A percentile compares a stretch with the other conserved stretches of the same genome.
Conservation (phyloP, 2,113 vertebrate genomes). For the Aegithalos caudatus region DNA sequence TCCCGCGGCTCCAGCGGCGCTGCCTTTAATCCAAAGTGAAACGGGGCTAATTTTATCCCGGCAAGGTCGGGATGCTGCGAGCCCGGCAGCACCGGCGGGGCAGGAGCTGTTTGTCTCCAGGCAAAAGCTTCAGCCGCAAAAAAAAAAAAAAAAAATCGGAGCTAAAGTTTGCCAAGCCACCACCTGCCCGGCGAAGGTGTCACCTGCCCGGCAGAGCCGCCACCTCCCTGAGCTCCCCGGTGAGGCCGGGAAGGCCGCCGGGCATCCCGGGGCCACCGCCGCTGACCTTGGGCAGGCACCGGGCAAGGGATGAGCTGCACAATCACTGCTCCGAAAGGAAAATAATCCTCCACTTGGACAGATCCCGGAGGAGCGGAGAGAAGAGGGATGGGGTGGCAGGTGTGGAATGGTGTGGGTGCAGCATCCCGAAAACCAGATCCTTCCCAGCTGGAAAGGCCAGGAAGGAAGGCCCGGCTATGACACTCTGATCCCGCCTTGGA, state of each 20-base stretch:
- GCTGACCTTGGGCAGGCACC: background rate
- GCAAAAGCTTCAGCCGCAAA: background rate
- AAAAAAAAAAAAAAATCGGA: rapidly evolving
- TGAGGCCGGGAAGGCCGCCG: rapidly evolving
- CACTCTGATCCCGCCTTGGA: background rate
- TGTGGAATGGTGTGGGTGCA: background rate
- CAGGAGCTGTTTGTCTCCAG: background rate
- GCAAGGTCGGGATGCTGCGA: constrained; percentile 5
- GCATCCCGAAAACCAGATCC: background rate
- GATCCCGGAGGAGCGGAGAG: background rate
- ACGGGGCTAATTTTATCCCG: constrained; percentile 41
- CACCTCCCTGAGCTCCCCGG: rapidly evolving
- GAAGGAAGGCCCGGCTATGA: background rate
- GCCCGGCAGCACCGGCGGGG: background rate
- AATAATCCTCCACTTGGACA: rapidly evolving
- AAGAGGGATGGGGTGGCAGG: background rate
- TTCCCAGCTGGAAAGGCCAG: background rate
- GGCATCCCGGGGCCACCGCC: rapidly evolving
- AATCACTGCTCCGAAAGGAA: background rate
- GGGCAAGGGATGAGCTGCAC: rapidly evolving
- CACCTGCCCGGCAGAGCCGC: background rate
- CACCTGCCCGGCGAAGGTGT: rapidly evolving
- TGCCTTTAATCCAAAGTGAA: background rate
- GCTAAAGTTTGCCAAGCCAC: background rate
- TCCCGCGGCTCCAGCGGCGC: background rate